Evolutionary conservation across 37 sponge, comb jelly and placozoan genomes (phyloP), one percentile per base, ranked within the genome.

Genomic region (Diacarnus erythraeanus): DNA sequence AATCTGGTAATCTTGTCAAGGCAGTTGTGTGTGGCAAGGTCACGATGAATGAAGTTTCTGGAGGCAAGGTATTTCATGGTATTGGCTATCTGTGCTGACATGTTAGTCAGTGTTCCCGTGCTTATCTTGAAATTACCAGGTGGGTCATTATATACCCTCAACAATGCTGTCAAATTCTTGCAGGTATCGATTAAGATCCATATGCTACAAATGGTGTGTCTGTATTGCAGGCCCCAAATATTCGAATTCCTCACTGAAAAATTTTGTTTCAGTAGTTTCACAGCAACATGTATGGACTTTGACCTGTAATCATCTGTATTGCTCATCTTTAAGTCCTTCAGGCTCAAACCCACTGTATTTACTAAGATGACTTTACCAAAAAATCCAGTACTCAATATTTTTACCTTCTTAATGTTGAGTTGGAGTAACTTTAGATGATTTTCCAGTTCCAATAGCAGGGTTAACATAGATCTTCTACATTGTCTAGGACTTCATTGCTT

Each of bases 11-110:
- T 87, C 71, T 15, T 12, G 12, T 87, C 88, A 18, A 92, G 82
- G 70, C 88, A 87, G 73, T 92, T 92, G 41, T 88, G 68, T n/a
- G 85, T 80, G 38, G 92, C 83, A 1, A 91, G 75, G 42, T 84
- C 86, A 5, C 86, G 47, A 63, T 90, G 87, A 37, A 91, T 79
- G 72, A 82, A 86, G 51, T 86, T 86, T 44, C 38, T 27, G 36
- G 81, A 58, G 64, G 83, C 85, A n/a, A 92, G 86, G 71, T 92
- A 92, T 36, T 88, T 77, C 89, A 92, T 88, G n/a, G 87, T 89
- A 63, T 76, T 81, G 64, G 89, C 84, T 41, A 92, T 81, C 70
- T 92, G 93, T 29, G 78, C 68, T 17, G 69, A 64, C 35, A 85
- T 77, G 54, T 72, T 71, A 10, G 78, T 31, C 18, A 92, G 88